phyloP scores from a whole-genome alignment of 2,888 invertebrate genomes.

The Taenaris catops region DNA sequence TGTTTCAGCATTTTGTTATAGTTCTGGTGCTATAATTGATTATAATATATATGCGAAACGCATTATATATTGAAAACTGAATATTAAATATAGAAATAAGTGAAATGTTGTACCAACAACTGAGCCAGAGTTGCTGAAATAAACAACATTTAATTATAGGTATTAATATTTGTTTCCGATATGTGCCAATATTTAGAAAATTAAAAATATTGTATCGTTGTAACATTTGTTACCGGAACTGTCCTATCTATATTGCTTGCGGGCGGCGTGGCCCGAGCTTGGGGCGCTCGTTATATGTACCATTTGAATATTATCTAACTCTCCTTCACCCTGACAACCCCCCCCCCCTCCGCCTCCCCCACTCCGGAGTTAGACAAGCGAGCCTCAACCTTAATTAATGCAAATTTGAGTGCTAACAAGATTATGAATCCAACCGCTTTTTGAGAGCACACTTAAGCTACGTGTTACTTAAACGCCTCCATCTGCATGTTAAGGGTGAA shows the following conservation, averaged over 20 bases:
- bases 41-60: too few species aligned
- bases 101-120: too few species aligned
- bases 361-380: slow-evolving; percentile 60
- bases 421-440: slow-evolving; percentile 75
- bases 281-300: slow-evolving; percentile 75
- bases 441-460: slow-evolving; percentile 58
- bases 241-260: slow-evolving; percentile 72
- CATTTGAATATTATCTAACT: slow-evolving; percentile 79
- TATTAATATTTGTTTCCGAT: too few species aligned
- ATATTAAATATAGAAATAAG: too few species aligned
- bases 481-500: slow-evolving; percentile 37
- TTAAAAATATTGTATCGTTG: not conserved
- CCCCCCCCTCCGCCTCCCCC: slow-evolving; percentile 13
- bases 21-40: too few species aligned
- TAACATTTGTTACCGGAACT: slow-evolving; percentile 32
- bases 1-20: too few species aligned
- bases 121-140: too few species aligned
- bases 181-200: too few species aligned
- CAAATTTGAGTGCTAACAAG: slow-evolving; percentile 80
- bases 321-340: slow-evolving; percentile 31
- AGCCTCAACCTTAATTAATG: slow-evolving; percentile 75
- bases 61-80: too few species aligned
- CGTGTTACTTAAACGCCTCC: slow-evolving; percentile 48
- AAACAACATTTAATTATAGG: too few species aligned
- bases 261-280: slow-evolving; percentile 60